Evolutionary conservation across 2,797 vertebrate genomes (phyloP).

Genomic region (Gila robusta): DNA sequence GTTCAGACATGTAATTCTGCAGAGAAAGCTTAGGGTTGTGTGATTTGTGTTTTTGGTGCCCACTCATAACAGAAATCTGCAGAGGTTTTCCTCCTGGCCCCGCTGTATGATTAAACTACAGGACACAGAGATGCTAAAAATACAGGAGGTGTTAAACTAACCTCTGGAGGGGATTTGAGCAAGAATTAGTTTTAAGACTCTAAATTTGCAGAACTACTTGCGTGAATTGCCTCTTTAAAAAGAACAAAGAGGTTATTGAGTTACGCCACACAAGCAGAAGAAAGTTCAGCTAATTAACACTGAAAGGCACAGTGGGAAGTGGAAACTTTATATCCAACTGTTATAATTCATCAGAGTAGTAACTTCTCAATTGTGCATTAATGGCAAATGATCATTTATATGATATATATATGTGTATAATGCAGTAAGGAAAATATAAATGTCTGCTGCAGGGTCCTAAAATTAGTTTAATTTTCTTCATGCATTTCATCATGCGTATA

Average conservation of each 20-base stretch:
- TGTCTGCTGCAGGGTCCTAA: background rate
- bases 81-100: conserved; percentile 18
- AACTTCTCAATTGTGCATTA: background rate
- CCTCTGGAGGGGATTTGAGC: conserved; percentile 13
- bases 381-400: background rate
- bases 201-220: background rate
- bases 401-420: background rate
- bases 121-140: background rate
- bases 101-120: conserved; percentile 25
- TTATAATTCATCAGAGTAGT: background rate
- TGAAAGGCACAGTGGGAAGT: background rate
- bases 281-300: background rate
- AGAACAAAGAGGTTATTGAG: conserved; percentile 10
- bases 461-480: background rate
- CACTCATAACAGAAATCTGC: conserved; percentile 21
- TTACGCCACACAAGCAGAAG: background rate
- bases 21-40: conserved; percentile 13
- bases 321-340: background rate
- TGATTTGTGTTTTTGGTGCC: conserved; percentile 30
- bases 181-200: conserved; percentile 23
- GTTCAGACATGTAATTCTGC: conserved; percentile 27
- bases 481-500: background rate
- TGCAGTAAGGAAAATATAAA: background rate
- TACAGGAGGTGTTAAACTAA: background rate
- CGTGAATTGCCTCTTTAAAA: conserved; percentile 2